Conservation (phyloP, 2,888 invertebrate species). For the Plutella xylostella region DNA sequence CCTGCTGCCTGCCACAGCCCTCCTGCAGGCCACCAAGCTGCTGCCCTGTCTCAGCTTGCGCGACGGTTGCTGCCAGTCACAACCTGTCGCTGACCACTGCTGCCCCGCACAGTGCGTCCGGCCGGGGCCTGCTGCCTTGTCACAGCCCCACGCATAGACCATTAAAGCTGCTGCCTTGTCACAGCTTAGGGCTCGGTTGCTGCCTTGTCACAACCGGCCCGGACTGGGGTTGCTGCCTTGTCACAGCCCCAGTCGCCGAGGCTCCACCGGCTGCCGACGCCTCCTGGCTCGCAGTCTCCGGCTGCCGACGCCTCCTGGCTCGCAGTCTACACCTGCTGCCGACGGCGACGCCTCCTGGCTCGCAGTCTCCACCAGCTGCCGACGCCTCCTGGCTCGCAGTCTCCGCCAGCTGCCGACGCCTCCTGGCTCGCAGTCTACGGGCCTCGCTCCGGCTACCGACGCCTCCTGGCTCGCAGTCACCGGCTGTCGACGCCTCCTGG, state of each 20-base stretch:
- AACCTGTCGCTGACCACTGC: neutral
- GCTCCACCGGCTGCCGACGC: neutral
- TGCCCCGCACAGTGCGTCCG: neutral
- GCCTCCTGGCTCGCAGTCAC: neutral
- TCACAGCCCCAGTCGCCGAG: neutral
- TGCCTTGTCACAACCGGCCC: neutral
- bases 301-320: neutral
- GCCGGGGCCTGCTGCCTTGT: neutral
- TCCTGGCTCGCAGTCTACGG: neutral
- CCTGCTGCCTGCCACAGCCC: neutral
- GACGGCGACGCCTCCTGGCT: neutral
- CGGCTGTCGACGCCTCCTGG: neutral
- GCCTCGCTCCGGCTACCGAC: neutral
- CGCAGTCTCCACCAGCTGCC: neutral
- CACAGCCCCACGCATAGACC: neutral
- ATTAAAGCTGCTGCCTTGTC: neutral
- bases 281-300: neutral
- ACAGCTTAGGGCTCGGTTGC: neutral
- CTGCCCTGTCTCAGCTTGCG: neutral
- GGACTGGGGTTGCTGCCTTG: neutral
- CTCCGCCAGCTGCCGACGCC: neutral
- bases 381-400: neutral
- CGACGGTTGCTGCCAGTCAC: neutral
- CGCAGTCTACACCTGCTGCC: neutral
- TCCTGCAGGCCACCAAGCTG: neutral